These are phyloP conservation scores for Netelia virgata DNA, from an alignment of 2,888 invertebrate species.

Conservation along the genomic window DNA sequence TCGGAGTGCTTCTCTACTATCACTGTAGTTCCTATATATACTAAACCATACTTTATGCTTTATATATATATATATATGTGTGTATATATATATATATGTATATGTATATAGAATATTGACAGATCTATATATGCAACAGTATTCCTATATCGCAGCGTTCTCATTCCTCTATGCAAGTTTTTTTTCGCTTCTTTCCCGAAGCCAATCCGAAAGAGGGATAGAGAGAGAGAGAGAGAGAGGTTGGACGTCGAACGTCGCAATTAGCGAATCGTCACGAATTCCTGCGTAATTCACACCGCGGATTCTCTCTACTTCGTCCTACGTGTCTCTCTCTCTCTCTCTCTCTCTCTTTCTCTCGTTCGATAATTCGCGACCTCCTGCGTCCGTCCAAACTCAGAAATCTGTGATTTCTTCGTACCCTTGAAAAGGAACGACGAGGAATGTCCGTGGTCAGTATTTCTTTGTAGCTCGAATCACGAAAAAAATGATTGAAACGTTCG, in stretches of 20 bases:
- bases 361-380: too few relatives aligned
- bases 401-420: too few relatives aligned
- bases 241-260: conserved; percentile 73
- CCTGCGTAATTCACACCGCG: conserved; percentile 64
- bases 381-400: too few relatives aligned
- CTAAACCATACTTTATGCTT: conserved; percentile 24
- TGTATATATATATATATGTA: background rate
- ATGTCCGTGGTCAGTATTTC: too few relatives aligned
- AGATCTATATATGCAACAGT: too few relatives aligned
- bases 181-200: conserved; percentile 69
- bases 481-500: too few relatives aligned
- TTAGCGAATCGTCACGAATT: conserved; percentile 75
- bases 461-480: too few relatives aligned
- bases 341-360: background rate
- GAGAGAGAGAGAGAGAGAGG: conserved; percentile 60
- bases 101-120: background rate
- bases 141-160: background rate
- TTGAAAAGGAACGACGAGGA: too few relatives aligned
- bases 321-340: background rate
- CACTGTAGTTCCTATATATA: conserved; percentile 49
- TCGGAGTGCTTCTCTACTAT: conserved; percentile 55
- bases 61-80: background rate
- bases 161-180: conserved; percentile 7
- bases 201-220: conserved; percentile 65
- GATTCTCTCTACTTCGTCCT: conserved; percentile 1